Conservation (phyloP, 2,113 vertebrate genomes). For the Oxyura jamaicensis region DNA sequence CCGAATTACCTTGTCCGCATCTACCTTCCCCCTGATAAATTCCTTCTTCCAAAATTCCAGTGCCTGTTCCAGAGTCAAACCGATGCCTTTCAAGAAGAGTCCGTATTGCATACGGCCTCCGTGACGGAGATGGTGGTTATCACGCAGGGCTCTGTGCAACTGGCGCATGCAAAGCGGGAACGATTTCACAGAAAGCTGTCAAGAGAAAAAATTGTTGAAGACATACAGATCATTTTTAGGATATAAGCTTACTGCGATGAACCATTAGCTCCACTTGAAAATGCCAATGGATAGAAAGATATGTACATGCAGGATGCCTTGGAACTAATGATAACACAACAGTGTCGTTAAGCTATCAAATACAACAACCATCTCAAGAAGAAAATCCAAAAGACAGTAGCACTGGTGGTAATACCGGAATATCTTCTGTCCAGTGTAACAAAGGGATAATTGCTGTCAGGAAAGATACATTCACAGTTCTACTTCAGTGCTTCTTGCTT, state of each 20-base stretch:
- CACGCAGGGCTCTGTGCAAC: constrained; percentile 88
- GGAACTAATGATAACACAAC: neutral
- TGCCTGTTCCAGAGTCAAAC: constrained; percentile 92
- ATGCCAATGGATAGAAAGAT: neutral
- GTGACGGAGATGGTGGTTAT: constrained; percentile 93
- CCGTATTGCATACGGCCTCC: constrained; percentile 97
- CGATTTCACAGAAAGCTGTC: constrained; percentile 88
- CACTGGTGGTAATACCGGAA: neutral
- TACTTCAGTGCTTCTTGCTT: neutral
- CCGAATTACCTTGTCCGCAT: constrained; percentile 91
- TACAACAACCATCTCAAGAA: neutral
- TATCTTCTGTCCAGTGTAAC: neutral
- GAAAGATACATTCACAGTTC: neutral
- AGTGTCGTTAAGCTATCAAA: neutral
- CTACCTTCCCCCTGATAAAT: constrained; percentile 92
- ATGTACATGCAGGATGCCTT: neutral
- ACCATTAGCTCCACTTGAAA: constrained; percentile 4
- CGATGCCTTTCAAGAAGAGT: constrained; percentile 95
- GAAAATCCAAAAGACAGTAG: neutral
- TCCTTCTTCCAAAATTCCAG: constrained; percentile 96
- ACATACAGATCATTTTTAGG: neutral
- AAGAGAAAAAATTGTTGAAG: neutral
- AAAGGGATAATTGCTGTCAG: neutral
- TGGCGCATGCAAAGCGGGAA: constrained; percentile 96
- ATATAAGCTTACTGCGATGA: neutral